Evolutionary conservation across 2,888 invertebrate genomes (phyloP).

Genomic region (Synergus umbraculus): DNA sequence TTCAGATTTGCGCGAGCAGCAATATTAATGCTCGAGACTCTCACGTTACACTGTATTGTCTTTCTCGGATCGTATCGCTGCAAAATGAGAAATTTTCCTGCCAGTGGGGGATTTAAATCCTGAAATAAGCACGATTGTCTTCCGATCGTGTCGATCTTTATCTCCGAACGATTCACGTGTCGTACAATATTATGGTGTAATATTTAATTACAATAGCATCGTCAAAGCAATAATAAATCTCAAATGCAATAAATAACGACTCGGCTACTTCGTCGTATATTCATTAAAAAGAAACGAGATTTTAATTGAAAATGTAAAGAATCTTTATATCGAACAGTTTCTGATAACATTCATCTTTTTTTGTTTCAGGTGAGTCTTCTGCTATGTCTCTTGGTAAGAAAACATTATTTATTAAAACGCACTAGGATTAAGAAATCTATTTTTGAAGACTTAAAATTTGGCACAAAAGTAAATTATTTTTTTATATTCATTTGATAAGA

Average conservation of each 20-base stretch:
- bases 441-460: too few relatives aligned
- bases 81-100: constrained; percentile 31
- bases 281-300: not conserved
- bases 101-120: constrained; percentile 6
- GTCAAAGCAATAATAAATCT: not conserved
- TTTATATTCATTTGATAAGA: too few relatives aligned
- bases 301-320: not conserved
- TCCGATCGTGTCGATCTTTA: constrained; percentile 28
- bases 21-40: not conserved
- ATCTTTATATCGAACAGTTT: not conserved
- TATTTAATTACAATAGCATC: constrained; percentile 10
- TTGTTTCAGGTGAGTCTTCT: constrained; percentile 26
- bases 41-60: constrained; percentile 12
- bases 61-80: constrained; percentile 25
- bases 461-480: too few relatives aligned
- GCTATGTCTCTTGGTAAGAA: not conserved
- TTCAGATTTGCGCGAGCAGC: not conserved
- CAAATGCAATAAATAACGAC: not conserved
- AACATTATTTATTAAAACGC: not conserved
- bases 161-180: constrained; percentile 30
- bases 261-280: not conserved
- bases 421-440: not conserved
- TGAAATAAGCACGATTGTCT: constrained; percentile 36
- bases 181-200: constrained; percentile 20
- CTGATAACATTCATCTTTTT: constrained; percentile 1